These are phyloP conservation scores for Macrotrachela quadricornifera DNA, from an alignment of 1,140 invertebrate genomes.

Conservation along the genomic window DNA sequence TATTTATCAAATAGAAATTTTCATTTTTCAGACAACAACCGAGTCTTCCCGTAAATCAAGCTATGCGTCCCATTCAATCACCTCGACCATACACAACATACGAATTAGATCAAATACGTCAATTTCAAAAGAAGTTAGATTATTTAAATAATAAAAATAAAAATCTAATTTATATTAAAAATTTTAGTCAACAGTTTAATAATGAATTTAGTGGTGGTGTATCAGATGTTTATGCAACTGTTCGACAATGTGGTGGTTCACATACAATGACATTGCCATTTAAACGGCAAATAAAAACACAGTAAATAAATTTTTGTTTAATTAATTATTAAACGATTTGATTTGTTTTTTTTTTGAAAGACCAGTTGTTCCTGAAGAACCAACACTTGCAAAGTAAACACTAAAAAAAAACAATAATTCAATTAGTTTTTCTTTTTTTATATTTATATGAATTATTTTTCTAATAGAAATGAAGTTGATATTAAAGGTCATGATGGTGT, in stretches of 20 bases:
- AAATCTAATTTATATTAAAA: no score
- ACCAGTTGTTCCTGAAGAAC: no score
- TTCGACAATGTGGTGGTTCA: slow-evolving; percentile 20
- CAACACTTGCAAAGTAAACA: no score
- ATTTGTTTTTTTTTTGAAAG: neutral
- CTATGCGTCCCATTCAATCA: slow-evolving; percentile 18
- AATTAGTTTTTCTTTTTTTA: neutral
- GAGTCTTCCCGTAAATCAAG: slow-evolving; percentile 16
- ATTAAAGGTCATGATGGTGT: slow-evolving; percentile 26
- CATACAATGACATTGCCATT: slow-evolving; percentile 21
- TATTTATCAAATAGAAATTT: no score
- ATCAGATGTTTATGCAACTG: slow-evolving; percentile 18
- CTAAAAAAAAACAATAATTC: no score
- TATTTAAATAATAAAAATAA: no score
- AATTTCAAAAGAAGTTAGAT: slow-evolving; percentile 21
- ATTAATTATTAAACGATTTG: neutral
- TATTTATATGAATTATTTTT: neutral
- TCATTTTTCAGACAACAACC: slow-evolving; percentile 16
- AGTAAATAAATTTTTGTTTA: slow-evolving; percentile 2
- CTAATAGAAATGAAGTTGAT: slow-evolving; percentile 15
- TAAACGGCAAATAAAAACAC: slow-evolving; percentile 11
- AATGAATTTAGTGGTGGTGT: no score
- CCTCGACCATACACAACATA: slow-evolving; percentile 26
- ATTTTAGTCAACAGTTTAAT: no score
- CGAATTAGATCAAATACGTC: slow-evolving; percentile 27